Percentiles rank a stretch among this genome's conserved stretches.
Evolutionary conservation across 1,140 invertebrate genomes (phyloP).

Genomic region (Drosophila funebris): DNA sequence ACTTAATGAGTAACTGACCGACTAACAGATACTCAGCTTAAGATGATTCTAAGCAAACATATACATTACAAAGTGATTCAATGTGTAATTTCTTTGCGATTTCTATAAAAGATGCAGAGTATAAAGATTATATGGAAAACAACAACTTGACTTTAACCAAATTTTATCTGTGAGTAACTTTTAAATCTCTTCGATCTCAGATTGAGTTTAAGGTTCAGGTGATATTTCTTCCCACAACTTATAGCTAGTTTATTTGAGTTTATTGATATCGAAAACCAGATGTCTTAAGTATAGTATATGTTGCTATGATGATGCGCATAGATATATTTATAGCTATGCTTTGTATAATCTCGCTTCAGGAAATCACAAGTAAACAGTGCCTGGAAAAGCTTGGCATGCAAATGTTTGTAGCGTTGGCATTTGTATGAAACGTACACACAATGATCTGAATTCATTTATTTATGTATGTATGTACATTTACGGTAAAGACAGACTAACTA

Average conservation of each 20-base stretch:
- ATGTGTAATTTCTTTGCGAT: no score
- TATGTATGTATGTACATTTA: neutral
- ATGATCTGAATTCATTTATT: conserved; percentile 2
- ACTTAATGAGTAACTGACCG: neutral
- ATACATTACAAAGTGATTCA: no score
- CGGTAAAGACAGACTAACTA: conserved; percentile 15
- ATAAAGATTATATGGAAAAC: no score
- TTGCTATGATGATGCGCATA: neutral
- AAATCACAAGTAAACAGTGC: conserved; percentile 12
- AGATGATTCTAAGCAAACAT: no score
- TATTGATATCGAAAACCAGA: conserved; percentile 21
- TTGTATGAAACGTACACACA: conserved; percentile 28
- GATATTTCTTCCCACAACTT: no score
- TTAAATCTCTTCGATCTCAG: no score
- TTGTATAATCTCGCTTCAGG: conserved; percentile 12
- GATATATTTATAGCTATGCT: conserved; percentile 28
- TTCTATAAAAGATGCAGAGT: no score
- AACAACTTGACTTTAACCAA: no score
- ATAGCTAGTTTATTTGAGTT: conserved; percentile 6
- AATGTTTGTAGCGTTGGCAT: conserved; percentile 41
- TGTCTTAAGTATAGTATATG: conserved; percentile 15
- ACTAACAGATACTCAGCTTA: neutral
- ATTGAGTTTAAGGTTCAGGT: no score
- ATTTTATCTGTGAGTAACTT: no score
- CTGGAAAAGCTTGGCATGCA: conserved; percentile 33